phyloP scores from a whole-genome alignment of 2,888 invertebrate genomes.

The Cordylochernes scorpioides region DNA sequence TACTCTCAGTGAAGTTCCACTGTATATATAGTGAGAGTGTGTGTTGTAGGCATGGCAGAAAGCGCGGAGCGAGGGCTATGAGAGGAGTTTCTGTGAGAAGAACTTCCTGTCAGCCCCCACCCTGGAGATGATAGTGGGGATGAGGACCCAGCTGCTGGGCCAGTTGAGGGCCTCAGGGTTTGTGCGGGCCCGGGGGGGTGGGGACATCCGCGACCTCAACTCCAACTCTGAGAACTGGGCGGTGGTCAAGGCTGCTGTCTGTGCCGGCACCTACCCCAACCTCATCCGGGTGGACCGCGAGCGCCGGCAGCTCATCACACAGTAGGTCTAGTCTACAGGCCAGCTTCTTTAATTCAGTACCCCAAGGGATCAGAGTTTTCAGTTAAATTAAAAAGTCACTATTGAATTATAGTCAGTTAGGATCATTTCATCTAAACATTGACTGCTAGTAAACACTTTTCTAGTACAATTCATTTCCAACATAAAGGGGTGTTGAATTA shows the following conservation, averaged over 20 bases:
- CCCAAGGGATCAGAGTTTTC: no score
- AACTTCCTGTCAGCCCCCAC: slow-evolving; percentile 48
- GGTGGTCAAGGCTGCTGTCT: slow-evolving; percentile 61
- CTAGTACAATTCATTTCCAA: no score
- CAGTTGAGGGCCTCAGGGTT: slow-evolving; percentile 45
- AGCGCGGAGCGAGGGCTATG: slow-evolving; percentile 37
- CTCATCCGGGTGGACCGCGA: slow-evolving; percentile 43
- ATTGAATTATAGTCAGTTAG: no score
- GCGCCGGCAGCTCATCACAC: slow-evolving; percentile 33
- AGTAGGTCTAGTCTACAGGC: slow-evolving; percentile 30
- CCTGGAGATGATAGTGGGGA: slow-evolving; percentile 68
- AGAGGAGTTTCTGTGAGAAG: slow-evolving; percentile 41
- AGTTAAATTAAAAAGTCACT: no score
- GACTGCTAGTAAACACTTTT: no score
- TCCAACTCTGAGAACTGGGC: slow-evolving; percentile 60
- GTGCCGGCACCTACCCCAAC: slow-evolving; percentile 60
- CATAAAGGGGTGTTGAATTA: no score
- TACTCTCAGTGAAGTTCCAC: no score
- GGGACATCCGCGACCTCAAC: slow-evolving; percentile 49
- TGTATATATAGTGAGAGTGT: no score
- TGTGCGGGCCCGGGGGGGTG: slow-evolving; percentile 28
- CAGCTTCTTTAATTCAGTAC: no score
- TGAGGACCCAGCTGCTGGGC: slow-evolving; percentile 51
- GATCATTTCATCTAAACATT: no score
- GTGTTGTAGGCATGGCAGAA: slow-evolving; percentile 47